These are phyloP conservation scores for Scortum barcoo DNA, from an alignment of 2,113 vertebrate genomes.

Conservation along the genomic window DNA sequence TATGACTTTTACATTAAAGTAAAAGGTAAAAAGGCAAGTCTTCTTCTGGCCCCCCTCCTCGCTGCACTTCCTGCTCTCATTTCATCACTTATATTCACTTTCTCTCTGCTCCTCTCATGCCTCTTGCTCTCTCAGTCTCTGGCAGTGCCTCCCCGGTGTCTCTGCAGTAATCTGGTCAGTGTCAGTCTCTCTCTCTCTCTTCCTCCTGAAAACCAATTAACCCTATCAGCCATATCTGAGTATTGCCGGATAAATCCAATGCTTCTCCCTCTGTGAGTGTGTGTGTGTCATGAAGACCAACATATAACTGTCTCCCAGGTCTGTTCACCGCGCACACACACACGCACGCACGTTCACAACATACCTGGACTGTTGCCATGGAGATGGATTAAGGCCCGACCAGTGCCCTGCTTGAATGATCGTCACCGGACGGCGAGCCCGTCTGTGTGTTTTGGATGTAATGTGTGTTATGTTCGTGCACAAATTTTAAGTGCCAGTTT, in stretches of 20 bases:
- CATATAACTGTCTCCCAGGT: constrained; percentile 35
- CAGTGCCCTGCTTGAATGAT: constrained; percentile 45
- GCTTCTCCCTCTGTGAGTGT: constrained; percentile 35
- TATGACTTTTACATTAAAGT: constrained; percentile 9
- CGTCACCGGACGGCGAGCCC: constrained; percentile 33
- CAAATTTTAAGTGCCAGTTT: not conserved
- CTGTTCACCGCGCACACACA: constrained; percentile 2
- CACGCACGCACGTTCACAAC: constrained; percentile 7
- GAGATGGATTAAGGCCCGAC: constrained; percentile 55
- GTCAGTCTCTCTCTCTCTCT: constrained; percentile 61
- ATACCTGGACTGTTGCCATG: constrained; percentile 57
- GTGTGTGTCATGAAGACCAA: constrained; percentile 47
- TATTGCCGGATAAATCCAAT: constrained; percentile 73
- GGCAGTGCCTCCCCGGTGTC: constrained; percentile 46
- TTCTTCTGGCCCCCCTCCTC: constrained; percentile 1
- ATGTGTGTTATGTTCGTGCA: constrained; percentile 8
- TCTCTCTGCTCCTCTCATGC: constrained; percentile 18
- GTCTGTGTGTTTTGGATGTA: constrained; percentile 46
- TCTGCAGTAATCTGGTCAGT: constrained; percentile 69
- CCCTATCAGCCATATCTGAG: constrained; percentile 75
- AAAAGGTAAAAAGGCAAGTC: constrained; percentile 34
- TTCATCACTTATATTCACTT: constrained; percentile 55
- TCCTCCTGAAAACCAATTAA: constrained; percentile 82
- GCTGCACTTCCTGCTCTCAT: constrained; percentile 30
- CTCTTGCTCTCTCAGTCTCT: constrained; percentile 26